Conservation (phyloP, 2,797 vertebrate genomes). For the Notamacropus eugenii region DNA sequence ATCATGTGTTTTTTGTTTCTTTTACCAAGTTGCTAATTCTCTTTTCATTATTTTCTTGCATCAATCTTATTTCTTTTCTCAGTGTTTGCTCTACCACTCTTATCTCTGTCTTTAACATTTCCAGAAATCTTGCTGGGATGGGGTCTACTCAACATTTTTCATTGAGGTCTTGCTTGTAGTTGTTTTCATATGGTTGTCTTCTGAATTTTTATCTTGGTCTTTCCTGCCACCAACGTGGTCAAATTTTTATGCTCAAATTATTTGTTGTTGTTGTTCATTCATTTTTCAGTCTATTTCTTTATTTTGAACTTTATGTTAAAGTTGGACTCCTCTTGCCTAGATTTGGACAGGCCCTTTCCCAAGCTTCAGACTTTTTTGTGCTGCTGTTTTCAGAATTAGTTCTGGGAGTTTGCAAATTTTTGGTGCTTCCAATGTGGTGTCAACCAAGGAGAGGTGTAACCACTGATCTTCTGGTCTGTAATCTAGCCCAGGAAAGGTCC, state of each 20-base stretch:
- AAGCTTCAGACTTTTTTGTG: background rate
- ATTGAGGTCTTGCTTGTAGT: background rate
- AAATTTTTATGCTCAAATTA: no score
- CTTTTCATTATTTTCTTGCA: background rate
- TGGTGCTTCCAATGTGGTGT: background rate
- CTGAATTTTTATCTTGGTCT: no score
- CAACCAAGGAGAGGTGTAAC: no score
- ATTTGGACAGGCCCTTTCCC: background rate
- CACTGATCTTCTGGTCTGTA: no score
- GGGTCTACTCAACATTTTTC: background rate
- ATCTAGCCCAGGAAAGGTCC: no score
- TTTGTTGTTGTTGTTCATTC: no score
- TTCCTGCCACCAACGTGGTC: no score
- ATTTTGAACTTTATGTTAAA: background rate
- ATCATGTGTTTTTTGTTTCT: background rate
- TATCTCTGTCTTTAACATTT: background rate
- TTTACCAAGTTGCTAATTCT: background rate
- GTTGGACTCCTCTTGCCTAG: background rate
- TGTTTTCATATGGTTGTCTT: no score
- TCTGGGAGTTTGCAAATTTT: background rate
- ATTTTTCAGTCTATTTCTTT: background rate
- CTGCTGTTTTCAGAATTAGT: background rate
- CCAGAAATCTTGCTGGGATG: background rate
- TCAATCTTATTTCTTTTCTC: background rate
- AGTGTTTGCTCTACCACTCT: background rate